Evolutionary conservation across 1,140 invertebrate genomes (phyloP), one percentile per base, ranked within the genome.

Genomic region (Calycopis cecrops): DNA sequence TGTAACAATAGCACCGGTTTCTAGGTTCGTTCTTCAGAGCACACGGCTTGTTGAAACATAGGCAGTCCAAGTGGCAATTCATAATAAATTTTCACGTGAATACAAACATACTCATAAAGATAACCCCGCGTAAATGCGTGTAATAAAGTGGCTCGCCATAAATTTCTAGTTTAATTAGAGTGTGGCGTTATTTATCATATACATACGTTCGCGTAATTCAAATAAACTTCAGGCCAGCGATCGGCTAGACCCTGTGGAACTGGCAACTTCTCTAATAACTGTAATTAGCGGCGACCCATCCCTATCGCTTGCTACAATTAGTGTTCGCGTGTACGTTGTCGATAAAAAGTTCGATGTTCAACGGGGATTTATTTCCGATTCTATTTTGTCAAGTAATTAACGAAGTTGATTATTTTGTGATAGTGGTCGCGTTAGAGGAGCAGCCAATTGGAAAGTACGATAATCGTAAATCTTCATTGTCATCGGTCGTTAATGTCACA

Each of bases 261-360:
- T 61, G 63, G 71, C 68, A 69, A 76, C 69, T 72, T 59, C 61
- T 76, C 67, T 78, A 78, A 81, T 81, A 78, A 79, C 76, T 71
- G 77, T 77, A 84, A 82, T 82, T 79, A 80, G 66, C 65, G 65
- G 52, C 57, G 57, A 66, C 60, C 65, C 66, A 69, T 71, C 71
- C 65, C 67, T 69, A 67, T 64, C 63, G 60, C 52, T 58, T 53
- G 52, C 56, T 33, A 48, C 59, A 56, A 57, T 60, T 71, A 71
- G 72, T 66, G 70, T 55, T 67, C 50, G 57, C 58, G 54, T 65
- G 58, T 62, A 57, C 40, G 48, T 63, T 63, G 40, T 65, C 66
- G 64, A 69, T 70, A 65, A 67, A 69, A 62, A 57, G 57, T 55
- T 68, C 57, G 60, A 64, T 57, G 55, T 51, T 60, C 60, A 55